Conservation (phyloP, 2,797 vertebrate species). For the Gymnothorax javanicus region DNA sequence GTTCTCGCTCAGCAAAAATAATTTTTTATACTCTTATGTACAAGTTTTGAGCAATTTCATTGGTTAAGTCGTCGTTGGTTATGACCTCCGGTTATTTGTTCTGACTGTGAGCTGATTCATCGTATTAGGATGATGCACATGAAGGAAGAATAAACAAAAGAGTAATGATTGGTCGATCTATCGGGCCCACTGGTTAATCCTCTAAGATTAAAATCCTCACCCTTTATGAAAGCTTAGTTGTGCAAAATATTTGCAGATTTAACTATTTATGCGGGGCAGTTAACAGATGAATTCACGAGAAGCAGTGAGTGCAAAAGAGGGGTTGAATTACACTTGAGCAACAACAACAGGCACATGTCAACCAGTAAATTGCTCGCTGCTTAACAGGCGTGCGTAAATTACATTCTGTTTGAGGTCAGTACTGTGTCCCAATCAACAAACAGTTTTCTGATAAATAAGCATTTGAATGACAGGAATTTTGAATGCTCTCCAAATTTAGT, state of each 20-base stretch:
- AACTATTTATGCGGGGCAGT: not conserved
- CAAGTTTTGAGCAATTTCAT: not conserved
- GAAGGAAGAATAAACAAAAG: not conserved
- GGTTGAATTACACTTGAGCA: not conserved
- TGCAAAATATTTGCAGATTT: not conserved
- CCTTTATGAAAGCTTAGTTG: not conserved
- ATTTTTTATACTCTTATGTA: not conserved
- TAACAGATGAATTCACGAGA: not conserved
- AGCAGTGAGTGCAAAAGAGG: not conserved
- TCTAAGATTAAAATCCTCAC: not conserved
- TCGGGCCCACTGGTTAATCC: not conserved
- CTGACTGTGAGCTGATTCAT: not conserved
- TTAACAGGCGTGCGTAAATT: not conserved
- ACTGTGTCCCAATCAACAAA: not conserved
- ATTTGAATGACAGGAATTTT: not conserved
- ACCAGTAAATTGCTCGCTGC: not conserved
- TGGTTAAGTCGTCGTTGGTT: not conserved
- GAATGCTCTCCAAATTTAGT: not conserved
- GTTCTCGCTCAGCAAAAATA: not conserved
- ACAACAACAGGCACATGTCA: not conserved
- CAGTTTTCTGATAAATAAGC: not conserved
- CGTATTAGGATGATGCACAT: not conserved
- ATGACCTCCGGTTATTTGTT: not conserved
- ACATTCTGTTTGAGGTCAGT: not conserved
- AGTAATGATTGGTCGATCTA: not conserved